phyloP scores from a whole-genome alignment of 92 coral and sea anemone genomes.

The Palythoa grandis region DNA sequence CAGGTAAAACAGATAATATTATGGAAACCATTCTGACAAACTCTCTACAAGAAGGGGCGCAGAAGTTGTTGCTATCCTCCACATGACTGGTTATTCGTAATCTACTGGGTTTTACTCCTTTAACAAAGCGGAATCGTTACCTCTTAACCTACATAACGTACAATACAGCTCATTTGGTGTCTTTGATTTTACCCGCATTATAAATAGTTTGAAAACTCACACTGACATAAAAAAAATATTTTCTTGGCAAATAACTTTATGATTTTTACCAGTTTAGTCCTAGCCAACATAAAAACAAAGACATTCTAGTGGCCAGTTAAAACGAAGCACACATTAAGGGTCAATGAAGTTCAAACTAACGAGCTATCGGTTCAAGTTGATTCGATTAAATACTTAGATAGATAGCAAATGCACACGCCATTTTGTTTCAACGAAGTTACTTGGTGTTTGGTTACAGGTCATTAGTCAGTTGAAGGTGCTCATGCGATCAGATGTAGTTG shows the following conservation, averaged over 20 bases:
- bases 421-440: not conserved
- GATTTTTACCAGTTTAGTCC: not conserved
- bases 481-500: conserved; percentile 93
- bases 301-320: not conserved
- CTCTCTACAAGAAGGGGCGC: not conserved
- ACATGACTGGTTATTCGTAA: no score
- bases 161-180: no score
- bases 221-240: no score
- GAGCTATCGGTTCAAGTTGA: no score
- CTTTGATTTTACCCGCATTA: no score
- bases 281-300: not conserved
- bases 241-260: no score
- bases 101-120: no score
- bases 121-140: no score
- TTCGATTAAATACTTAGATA: not conserved
- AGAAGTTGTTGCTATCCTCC: no score
- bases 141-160: no score
- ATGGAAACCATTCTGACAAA: not conserved
- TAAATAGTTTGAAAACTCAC: no score
- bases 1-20: conserved; percentile 61
- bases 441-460: conserved; percentile 59
- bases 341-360: no score
- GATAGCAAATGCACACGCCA: not conserved
- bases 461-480: conserved; percentile 93
- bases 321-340: not conserved